These are phyloP conservation scores for Meles meles DNA, from an alignment of 2,113 vertebrate species.

Conservation along the genomic window DNA sequence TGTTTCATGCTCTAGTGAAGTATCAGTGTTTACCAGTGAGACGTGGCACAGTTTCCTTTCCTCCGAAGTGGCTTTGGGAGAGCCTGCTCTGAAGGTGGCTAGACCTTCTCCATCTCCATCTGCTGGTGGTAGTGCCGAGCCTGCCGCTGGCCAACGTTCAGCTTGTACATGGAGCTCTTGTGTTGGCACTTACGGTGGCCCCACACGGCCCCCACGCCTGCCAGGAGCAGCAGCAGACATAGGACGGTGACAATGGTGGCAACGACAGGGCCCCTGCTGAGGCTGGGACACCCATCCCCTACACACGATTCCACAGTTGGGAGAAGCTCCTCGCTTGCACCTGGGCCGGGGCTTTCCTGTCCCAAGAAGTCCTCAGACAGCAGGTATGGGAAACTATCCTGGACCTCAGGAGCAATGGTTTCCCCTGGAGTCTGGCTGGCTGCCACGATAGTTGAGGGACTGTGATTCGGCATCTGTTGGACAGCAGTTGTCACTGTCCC, in stretches of 20 bases:
- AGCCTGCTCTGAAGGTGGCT: not conserved
- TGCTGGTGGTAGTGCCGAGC: constrained; percentile 89
- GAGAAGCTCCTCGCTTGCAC: constrained; percentile 72
- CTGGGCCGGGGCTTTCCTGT: constrained; percentile 81
- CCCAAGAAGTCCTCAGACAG: constrained; percentile 73
- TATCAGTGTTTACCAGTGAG: not conserved
- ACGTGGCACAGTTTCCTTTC: not conserved
- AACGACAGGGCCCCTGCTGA: constrained; percentile 85
- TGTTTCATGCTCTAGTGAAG: not conserved
- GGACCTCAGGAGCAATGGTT: constrained; percentile 56
- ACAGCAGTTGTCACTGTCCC: constrained; percentile 69
- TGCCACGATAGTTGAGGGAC: constrained; percentile 9
- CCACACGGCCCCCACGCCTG: constrained; percentile 85
- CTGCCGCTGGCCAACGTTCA: constrained; percentile 89
- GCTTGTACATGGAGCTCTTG: constrained; percentile 93
- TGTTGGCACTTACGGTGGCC: constrained; percentile 90
- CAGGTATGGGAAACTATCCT: constrained; percentile 69
- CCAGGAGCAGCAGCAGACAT: constrained; percentile 82
- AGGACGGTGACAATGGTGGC: constrained; percentile 88
- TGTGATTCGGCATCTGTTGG: constrained; percentile 47
- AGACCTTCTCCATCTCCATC: constrained; percentile 95
- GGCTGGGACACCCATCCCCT: constrained; percentile 79
- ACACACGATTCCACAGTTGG: constrained; percentile 80
- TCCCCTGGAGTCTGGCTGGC: constrained; percentile 49
- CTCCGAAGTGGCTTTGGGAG: not conserved